Evolutionary conservation across 2,888 invertebrate genomes (phyloP).

Genomic region (Gymnoscelis rufifasciata): DNA sequence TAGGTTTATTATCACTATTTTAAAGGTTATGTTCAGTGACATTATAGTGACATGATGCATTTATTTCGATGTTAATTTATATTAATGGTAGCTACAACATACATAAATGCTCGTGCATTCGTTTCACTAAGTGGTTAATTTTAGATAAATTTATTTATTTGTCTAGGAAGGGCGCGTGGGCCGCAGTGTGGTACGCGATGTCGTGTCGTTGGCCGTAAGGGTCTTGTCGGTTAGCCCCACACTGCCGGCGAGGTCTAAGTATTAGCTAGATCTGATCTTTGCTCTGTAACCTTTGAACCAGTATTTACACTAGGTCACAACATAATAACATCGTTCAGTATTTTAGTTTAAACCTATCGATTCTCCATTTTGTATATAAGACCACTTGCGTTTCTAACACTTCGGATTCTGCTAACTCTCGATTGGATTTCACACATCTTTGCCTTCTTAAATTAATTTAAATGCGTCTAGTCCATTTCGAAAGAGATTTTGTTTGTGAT

Average conservation of each 20-base stretch:
- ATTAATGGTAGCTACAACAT: conserved; percentile 75
- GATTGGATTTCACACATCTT: conserved; percentile 73
- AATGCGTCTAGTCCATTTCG: conserved; percentile 77
- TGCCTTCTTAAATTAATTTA: conserved; percentile 73
- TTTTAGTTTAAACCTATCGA: conserved; percentile 63
- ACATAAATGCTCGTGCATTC: conserved; percentile 69
- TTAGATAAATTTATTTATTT: conserved; percentile 71
- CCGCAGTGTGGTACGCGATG: conserved; percentile 47
- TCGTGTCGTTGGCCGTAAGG: conserved; percentile 45
- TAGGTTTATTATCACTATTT: conserved; percentile 65
- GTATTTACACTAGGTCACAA: conserved; percentile 67
- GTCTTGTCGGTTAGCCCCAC: conserved; percentile 44
- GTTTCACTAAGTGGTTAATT: conserved; percentile 66
- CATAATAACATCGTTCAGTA: conserved; percentile 62
- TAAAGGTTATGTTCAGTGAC: conserved; percentile 69
- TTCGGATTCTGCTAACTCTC: conserved; percentile 50
- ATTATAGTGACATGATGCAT: conserved; percentile 78
- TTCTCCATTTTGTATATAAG: conserved; percentile 60
- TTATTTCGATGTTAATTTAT: conserved; percentile 78
- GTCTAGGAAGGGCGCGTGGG: conserved; percentile 40
- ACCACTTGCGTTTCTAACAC: conserved; percentile 41
- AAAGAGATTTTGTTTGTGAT: conserved; percentile 74
- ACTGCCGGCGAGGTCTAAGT: conserved; percentile 49
- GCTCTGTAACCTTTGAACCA: conserved; percentile 56
- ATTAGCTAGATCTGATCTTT: conserved; percentile 66